Percentiles rank a stretch among this genome's conserved stretches.
Evolutionary conservation across 1,140 invertebrate genomes (phyloP).

Genomic region (Mya arenaria): DNA sequence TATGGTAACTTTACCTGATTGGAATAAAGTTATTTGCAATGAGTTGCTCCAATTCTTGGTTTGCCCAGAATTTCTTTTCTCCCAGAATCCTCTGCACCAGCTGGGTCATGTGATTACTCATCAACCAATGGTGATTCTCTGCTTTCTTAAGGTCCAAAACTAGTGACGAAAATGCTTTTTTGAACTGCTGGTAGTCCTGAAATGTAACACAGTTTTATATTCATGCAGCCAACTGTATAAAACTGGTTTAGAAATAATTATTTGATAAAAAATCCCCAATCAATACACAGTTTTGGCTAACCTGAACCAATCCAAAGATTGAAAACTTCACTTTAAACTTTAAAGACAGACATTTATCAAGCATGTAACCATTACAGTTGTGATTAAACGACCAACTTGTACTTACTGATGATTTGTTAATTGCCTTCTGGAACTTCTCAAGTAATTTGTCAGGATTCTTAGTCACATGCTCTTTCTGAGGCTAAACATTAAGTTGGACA

Average conservation of each 20-base stretch:
- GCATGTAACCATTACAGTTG: not conserved
- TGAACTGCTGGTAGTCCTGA: slow-evolving; percentile 27
- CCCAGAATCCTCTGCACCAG: slow-evolving; percentile 35
- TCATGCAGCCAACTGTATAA: not conserved
- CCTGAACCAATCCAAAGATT: not conserved
- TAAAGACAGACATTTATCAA: not conserved
- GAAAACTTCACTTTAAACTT: not conserved
- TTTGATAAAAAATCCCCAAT: not conserved
- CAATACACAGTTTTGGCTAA: not conserved
- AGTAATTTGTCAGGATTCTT: too few relatives aligned
- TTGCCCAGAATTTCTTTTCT: slow-evolving; percentile 45
- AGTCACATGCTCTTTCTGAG: too few relatives aligned
- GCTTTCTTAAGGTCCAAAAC: not conserved
- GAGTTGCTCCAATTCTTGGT: slow-evolving; percentile 26
- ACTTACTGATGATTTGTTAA: too few relatives aligned
- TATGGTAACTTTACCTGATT: slow-evolving; percentile 41
- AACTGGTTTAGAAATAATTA: not conserved
- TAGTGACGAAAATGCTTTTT: slow-evolving; percentile 7
- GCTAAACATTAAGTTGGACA: too few relatives aligned
- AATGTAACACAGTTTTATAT: not conserved
- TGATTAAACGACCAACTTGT: too few relatives aligned
- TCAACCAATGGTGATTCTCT: slow-evolving; percentile 37
- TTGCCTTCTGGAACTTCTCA: too few relatives aligned
- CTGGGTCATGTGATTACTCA: slow-evolving; percentile 40
- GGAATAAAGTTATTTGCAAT: slow-evolving; percentile 44